These are phyloP conservation scores for Equus przewalskii DNA, from an alignment of 2,113 vertebrate genomes.

Conservation along the genomic window DNA sequence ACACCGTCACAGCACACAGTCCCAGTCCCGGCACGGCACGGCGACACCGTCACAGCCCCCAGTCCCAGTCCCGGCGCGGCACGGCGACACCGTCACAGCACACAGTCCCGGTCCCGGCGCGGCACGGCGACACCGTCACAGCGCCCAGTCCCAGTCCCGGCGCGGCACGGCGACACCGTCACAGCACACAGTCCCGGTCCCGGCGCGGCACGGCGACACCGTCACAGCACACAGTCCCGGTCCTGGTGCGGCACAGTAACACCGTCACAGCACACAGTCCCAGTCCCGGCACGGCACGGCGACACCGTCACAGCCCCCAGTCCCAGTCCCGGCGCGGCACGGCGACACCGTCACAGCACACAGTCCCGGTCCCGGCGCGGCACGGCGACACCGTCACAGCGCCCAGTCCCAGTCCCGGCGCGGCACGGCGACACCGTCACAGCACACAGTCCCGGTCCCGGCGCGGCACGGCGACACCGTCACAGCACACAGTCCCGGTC, in stretches of 20 bases:
- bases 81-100: conserved; percentile 5
- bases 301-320: not conserved
- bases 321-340: conserved; percentile 83
- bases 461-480: conserved; percentile 64
- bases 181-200: conserved; percentile 68
- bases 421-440: conserved; percentile 71
- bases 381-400: conserved; percentile 45
- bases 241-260: conserved; percentile 69
- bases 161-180: conserved; percentile 62
- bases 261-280: conserved; percentile 2
- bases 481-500: conserved; percentile 78
- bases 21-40: conserved; percentile 80
- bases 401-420: not conserved
- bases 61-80: conserved; percentile 61
- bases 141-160: conserved; percentile 71
- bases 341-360: not conserved
- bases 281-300: conserved; percentile 79
- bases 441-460: conserved; percentile 70
- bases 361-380: conserved; percentile 77
- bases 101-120: conserved; percentile 70
- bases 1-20: not conserved
- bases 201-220: conserved; percentile 64
- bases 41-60: not conserved
- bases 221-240: conserved; percentile 66
- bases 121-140: conserved; percentile 66